These are phyloP conservation scores for Dioctria linearis DNA, from an alignment of 2,888 invertebrate genomes.

Conservation along the genomic window DNA sequence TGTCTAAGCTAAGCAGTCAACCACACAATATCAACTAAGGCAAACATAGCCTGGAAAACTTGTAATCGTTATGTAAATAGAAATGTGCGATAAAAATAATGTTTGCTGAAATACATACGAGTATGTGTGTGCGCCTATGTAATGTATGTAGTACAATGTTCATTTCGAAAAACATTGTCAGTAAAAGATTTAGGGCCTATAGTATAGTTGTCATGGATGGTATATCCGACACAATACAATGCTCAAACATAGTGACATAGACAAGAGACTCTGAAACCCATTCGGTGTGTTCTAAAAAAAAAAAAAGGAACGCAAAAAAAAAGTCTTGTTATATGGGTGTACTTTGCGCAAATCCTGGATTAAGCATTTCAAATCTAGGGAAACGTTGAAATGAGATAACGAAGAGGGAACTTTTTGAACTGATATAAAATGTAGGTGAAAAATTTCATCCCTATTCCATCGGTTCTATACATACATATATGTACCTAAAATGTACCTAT, in stretches of 20 bases:
- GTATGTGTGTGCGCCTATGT: background rate
- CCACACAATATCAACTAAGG: background rate
- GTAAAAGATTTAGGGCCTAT: background rate
- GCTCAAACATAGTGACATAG: no score
- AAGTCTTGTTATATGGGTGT: constrained; percentile 12
- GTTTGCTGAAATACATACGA: background rate
- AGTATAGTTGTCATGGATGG: background rate
- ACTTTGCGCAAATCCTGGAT: constrained; percentile 12
- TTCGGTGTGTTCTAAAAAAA: no score
- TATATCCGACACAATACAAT: no score
- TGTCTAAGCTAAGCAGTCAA: no score
- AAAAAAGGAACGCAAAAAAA: background rate
- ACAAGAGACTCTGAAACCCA: background rate
- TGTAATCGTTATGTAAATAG: constrained; percentile 25
- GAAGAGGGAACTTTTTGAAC: background rate
- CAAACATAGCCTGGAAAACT: background rate
- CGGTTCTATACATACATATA: background rate
- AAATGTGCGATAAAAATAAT: background rate
- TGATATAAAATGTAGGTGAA: background rate
- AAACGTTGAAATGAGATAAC: background rate
- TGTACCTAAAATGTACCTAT: background rate
- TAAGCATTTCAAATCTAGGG: constrained; percentile 8
- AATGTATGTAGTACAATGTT: no score
- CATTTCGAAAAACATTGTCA: background rate
- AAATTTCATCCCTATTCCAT: background rate